Evolutionary conservation across 2,797 vertebrate genomes (phyloP), one percentile per base, ranked within the genome.

Genomic region (Cynodonichthys magdalenae): DNA sequence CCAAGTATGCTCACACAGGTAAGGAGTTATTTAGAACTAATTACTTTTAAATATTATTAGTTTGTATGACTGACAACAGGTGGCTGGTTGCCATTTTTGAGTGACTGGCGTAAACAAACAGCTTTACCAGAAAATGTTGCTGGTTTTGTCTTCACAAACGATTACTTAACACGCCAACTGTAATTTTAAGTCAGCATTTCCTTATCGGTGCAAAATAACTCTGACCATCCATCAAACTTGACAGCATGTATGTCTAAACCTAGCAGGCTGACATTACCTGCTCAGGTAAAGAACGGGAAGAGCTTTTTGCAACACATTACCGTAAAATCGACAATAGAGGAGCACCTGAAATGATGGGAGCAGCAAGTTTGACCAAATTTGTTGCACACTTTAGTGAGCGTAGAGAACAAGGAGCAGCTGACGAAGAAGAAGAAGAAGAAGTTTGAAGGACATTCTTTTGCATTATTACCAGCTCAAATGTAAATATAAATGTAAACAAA

Each of bases 1-100:
- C 96, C 97, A 12, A 95, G 97, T 83, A 95, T 99, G 84, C 95
- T 99, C 49, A 91, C 97, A 18, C 97, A 99, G 97, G 97, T 99
- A 95, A 91, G 91, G 46, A 2, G 19, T 11, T 34, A 7, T 3
- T 5, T 28, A 6, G 36, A 8, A 53, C 4, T 2, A 39, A 48
- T 28, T 56, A 9, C 28, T n/a, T 1, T 27, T 6, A 5, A 29
- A 12, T 7, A 34, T 29, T 44, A 46, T 29, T 44, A 46, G 19
- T 53, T 53, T 5, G 0, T 15, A 15, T 44, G 20, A 19, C 4
- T 29, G 15, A 53, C 2, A 42, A 7, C 19, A 42, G 17, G 11
- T 39, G 11, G 11, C 10, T 31, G 11, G 36, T 15, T 41, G n/a
- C 9, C 15, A 8, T 1, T 52, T 34, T 63, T 34, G 0, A 5